Percentiles rank a stretch among this genome's conserved stretches.
Conservation (phyloP, 2,888 invertebrate genomes). For the Xestoiulus laeticollis region DNA sequence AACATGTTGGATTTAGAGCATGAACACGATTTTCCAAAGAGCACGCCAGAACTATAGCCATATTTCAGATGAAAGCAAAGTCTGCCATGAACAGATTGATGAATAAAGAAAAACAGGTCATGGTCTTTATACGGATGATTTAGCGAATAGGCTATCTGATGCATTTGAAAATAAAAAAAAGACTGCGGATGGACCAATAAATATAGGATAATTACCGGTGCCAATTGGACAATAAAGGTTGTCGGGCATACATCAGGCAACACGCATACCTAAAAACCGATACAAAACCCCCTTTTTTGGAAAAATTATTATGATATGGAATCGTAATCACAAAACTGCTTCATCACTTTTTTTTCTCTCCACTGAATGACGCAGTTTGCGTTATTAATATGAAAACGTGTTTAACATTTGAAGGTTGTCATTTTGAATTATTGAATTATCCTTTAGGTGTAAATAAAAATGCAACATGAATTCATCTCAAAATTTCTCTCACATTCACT, state of each 20-base stretch:
- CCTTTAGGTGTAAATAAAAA: no score
- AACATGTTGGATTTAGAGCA: background rate
- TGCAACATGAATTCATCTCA: no score
- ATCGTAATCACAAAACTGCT: no score
- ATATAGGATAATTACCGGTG: background rate
- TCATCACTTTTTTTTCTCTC: no score
- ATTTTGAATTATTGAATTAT: no score
- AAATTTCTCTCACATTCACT: no score
- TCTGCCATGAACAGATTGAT: background rate
- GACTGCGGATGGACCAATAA: background rate
- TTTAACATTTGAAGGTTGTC: no score
- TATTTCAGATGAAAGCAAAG: background rate
- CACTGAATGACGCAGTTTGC: no score
- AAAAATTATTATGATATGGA: no score
- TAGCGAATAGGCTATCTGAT: background rate
- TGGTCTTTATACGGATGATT: background rate
- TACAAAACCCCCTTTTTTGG: no score
- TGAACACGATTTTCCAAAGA: background rate
- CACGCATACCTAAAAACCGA: background rate
- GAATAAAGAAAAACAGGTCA: background rate
- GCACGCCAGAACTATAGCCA: background rate
- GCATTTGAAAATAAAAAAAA: background rate
- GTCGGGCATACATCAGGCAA: background rate
- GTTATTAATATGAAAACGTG: no score
- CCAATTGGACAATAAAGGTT: slow-evolving; percentile 4